Conservation (phyloP, 2,888 invertebrate species). For the Smittia aterrima region DNA sequence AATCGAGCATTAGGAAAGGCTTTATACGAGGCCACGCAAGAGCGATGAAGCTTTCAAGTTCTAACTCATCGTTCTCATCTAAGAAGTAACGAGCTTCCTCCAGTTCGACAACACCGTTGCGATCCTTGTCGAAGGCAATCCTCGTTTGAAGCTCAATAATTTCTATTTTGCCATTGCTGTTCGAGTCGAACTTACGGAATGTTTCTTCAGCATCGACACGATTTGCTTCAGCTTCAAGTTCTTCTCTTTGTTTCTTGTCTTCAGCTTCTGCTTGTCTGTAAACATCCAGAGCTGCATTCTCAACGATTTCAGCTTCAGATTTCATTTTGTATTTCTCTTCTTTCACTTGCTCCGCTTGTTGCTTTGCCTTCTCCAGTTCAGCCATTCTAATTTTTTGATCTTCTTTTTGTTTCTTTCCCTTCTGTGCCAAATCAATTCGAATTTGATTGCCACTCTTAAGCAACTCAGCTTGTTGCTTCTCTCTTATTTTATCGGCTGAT, state of each 20-base stretch:
- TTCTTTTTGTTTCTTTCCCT: slow-evolving; percentile 70
- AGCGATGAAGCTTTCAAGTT: slow-evolving; percentile 65
- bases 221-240: slow-evolving; percentile 59
- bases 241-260: slow-evolving; percentile 60
- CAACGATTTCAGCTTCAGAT: slow-evolving; percentile 68
- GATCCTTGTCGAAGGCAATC: slow-evolving; percentile 82
- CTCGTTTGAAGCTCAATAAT: slow-evolving; percentile 68
- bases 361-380: slow-evolving; percentile 68
- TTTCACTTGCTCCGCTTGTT: slow-evolving; percentile 76
- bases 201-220: slow-evolving; percentile 67
- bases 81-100: slow-evolving; percentile 82
- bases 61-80: slow-evolving; percentile 65
- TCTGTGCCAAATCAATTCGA: slow-evolving; percentile 69
- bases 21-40: slow-evolving; percentile 76
- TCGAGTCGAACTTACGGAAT: slow-evolving; percentile 76
- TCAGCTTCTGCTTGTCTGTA: slow-evolving; percentile 69
- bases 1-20: slow-evolving; percentile 73
- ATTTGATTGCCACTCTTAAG: slow-evolving; percentile 76
- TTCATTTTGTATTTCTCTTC: slow-evolving; percentile 74
- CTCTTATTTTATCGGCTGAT: slow-evolving; percentile 68
- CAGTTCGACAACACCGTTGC: slow-evolving; percentile 80
- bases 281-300: slow-evolving; percentile 71
- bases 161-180: slow-evolving; percentile 73
- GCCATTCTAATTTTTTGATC: slow-evolving; percentile 70
- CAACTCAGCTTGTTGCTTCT: slow-evolving; percentile 69